phyloP scores from a whole-genome alignment of 2,888 invertebrate species.

The Nomada lathburiana region DNA sequence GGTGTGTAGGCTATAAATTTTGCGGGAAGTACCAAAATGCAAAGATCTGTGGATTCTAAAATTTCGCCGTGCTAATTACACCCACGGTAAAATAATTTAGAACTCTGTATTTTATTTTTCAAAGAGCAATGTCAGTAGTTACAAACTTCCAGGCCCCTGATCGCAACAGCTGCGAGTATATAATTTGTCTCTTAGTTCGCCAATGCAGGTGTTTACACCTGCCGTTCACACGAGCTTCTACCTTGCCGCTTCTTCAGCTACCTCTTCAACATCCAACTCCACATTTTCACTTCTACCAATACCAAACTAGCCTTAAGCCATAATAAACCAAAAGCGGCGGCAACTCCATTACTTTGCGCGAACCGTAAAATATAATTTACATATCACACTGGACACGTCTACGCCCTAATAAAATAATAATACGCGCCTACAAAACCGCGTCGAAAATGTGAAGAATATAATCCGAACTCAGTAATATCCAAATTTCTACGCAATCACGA shows the following conservation, averaged over 20 bases:
- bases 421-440: no score
- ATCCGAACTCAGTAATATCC: no score
- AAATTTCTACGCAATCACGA: no score
- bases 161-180: constrained; percentile 19
- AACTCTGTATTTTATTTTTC: background rate
- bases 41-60: background rate
- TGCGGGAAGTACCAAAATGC: no score
- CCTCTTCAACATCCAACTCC: no score
- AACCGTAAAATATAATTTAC: background rate
- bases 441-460: no score
- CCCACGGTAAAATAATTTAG: background rate
- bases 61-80: background rate
- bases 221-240: constrained; percentile 13
- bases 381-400: background rate
- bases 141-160: constrained; percentile 11
- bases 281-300: background rate
- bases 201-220: constrained; percentile 31
- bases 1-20: no score
- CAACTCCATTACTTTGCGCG: background rate
- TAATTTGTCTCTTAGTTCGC: constrained; percentile 21
- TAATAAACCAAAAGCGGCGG: background rate
- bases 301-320: background rate
- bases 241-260: background rate
- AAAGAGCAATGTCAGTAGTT: background rate
- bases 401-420: no score